These are phyloP conservation scores for Kryphioiulus occultus DNA, from an alignment of 2,888 invertebrate genomes.

Conservation along the genomic window DNA sequence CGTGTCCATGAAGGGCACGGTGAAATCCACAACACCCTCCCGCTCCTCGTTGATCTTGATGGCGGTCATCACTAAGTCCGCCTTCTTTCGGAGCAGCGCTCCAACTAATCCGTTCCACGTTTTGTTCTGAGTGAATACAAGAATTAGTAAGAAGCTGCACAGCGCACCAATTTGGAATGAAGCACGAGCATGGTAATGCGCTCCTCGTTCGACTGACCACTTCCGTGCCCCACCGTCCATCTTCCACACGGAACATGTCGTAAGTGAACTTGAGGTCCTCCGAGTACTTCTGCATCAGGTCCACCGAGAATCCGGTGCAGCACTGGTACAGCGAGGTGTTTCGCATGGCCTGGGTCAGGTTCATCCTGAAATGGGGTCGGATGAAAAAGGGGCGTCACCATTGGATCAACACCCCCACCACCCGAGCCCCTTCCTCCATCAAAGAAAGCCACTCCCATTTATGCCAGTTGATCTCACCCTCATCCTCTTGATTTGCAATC, in stretches of 20 bases:
- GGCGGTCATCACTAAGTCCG: conserved; percentile 94
- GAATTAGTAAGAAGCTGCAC: no score
- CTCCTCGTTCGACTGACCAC: conserved; percentile 68
- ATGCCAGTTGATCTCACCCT: no score
- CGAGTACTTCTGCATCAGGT: conserved; percentile 90
- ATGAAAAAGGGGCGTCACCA: no score
- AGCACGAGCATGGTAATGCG: no score
- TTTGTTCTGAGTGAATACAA: conserved; percentile 79
- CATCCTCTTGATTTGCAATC: no score
- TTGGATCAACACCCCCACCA: no score
- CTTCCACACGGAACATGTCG: conserved; percentile 91
- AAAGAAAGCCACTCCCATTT: no score
- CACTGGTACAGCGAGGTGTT: conserved; percentile 91
- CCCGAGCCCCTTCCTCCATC: no score
- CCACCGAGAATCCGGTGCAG: conserved; percentile 98
- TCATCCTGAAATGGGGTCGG: conserved; percentile 27
- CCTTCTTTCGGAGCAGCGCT: conserved; percentile 89
- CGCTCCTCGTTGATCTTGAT: conserved; percentile 83
- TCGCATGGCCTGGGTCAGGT: conserved; percentile 4
- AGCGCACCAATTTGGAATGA: no score
- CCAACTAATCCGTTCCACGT: conserved; percentile 96
- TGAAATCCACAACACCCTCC: conserved; percentile 90
- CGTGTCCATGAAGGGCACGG: conserved; percentile 95
- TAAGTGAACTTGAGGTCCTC: conserved; percentile 96
- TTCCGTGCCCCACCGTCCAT: conserved; percentile 81